Base-by-base conservation (phyloP, 2,888 invertebrate species). In the Leptinotarsa juncta region DNA sequence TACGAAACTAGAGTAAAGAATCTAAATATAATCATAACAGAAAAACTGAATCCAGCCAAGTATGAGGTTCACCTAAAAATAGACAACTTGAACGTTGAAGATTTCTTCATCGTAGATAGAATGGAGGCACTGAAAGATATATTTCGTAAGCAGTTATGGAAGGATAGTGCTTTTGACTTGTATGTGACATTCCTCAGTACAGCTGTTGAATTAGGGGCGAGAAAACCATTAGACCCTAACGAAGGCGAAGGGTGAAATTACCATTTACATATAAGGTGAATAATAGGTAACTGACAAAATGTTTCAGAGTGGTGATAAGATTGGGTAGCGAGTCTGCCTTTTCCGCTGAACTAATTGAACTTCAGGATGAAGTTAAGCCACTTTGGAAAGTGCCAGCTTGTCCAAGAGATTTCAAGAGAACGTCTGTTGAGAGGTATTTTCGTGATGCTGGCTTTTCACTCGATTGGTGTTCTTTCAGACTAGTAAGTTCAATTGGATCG, bases 391-490 rank as follows among this genome's bases (percentile, higher is more conserved):
- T 95, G 62, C 90, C 92, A 0, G 92, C 93, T 20, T 97, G 97
- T 83, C 96, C 96, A 0, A 87, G 94, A 32, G 93, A 94, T 82
- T 96, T 94, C 85, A 97, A 96, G 86, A 90, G 95, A 74, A 96
- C 96, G 0, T 94, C 95, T 0, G 95, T 95, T 0, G 96, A 97
- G 85, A 90, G 94, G 81, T 90, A 93, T 74, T 97, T 97, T 86
- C 90, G 96, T 78, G 93, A 94, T 76, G 93, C 93, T 12, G 93
- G 93, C 0, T 93, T 96, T 82, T 91, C 93, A 50, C 87, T 97
- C 18, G 97, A 97, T 86, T 97, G 97, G 97, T 97, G 97, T 84
- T 93, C 93, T 70, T 97, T 97, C 86, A 91, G 93, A 87, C 89
- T 97, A 90, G 94, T 96, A 84, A 88, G 90, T 83, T 67, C 5